Base-by-base conservation (phyloP, 2,797 vertebrate species). In the Malurus splendens region DNA sequence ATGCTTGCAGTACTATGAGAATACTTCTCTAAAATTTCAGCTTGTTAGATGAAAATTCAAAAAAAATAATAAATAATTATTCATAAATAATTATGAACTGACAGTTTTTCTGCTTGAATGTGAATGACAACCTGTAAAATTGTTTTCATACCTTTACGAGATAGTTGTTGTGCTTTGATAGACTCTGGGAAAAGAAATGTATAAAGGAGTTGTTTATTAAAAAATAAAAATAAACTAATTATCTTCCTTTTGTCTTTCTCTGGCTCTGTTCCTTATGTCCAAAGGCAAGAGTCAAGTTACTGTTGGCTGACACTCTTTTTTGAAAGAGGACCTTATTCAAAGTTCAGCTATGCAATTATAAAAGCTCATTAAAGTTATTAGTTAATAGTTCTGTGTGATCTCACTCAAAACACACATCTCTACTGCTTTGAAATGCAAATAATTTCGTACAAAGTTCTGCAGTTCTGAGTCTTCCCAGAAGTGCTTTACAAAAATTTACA, bases 351-450 rank as follows among this genome's bases (percentile, higher is more conserved):
- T 88, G 60, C 57, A 96, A 93, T 92, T 93, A 96, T 68, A 64
- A 84, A 95, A 92, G 27, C 78, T 94, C 74, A 77, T 95, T 93
- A 93, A 92, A 95, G 25, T 71, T 92, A 93, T 95, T 96, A 95
- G 79, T 90, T 94, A 94, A 86, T 90, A 93, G 79, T 57, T 94
- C 48, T 79, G 32, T 75, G 75, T 93, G 86, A 92, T 92, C 73
- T 92, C 82, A 89, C 72, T 30, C 62, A 50, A 83, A 89, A 42
- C 24, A 93, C 25, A 68, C 84, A 86, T 86, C 89, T 86, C 57
- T 65, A 62, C 61, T 80, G 51, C 87, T 96, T 92, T 95, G 93
- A 96, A 96, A 93, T 94, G 76, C 25, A 96, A 94, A 96, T 94
- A 1, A 78, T 66, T 82, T 86, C 89, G 36, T 57, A 89, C 6